phyloP scores from a whole-genome alignment of 2,797 vertebrate genomes.

The Meda fulgida region DNA sequence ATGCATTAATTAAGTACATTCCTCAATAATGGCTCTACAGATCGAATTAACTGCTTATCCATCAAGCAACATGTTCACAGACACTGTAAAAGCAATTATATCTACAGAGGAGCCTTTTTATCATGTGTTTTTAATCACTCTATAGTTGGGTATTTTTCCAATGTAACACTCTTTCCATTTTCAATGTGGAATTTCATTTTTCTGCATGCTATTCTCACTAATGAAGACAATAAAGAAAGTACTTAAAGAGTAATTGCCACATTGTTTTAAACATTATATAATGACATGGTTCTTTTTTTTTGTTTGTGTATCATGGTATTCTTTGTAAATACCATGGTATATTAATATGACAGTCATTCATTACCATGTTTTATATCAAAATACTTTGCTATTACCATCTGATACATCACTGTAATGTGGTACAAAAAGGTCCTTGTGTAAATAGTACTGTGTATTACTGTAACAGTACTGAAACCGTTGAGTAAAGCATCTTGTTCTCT shows the following conservation, averaged over 20 bases:
- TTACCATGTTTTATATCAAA: neutral
- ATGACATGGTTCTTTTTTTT: neutral
- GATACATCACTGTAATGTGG: neutral
- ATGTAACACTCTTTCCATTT: neutral
- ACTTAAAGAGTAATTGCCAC: neutral
- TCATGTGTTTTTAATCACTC: constrained; percentile 17
- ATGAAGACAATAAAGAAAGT: neutral
- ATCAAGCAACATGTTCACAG: constrained; percentile 21
- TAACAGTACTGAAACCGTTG: neutral
- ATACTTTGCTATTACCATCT: neutral
- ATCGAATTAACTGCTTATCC: constrained; percentile 35
- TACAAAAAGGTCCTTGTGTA: neutral
- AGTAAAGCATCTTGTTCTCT: neutral
- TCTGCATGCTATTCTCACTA: neutral
- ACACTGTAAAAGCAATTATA: constrained; percentile 26
- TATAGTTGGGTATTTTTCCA: constrained; percentile 6
- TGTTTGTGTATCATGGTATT: neutral
- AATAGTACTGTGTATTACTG: neutral
- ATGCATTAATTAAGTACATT: constrained; percentile 34
- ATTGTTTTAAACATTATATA: neutral
- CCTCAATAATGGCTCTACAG: constrained; percentile 45
- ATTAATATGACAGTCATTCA: neutral
- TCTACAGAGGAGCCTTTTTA: constrained; percentile 6
- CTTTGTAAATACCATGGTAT: neutral
- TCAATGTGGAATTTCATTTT: neutral